Base-by-base conservation (phyloP, 2,797 vertebrate genomes). In the Arrhamphus sclerolepis region DNA sequence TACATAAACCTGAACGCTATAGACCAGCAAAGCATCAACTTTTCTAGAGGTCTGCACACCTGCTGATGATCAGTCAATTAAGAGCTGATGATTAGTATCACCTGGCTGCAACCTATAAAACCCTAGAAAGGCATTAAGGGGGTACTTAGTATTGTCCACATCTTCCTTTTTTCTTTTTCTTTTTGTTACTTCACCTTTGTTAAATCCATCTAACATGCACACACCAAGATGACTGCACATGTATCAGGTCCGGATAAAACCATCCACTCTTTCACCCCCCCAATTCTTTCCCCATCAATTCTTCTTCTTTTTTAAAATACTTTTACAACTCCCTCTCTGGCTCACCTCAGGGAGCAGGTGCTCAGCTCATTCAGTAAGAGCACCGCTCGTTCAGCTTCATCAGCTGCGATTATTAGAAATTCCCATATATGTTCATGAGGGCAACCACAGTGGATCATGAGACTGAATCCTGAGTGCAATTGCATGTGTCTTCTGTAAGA, bases 281-380 rank as follows among this genome's bases (percentile, higher is more conserved):
- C 29, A 13, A n/a, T 31, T 16, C 22, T 48, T 80, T 78, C 64
- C 64, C 63, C 68, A 52, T 66, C 58, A 4, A 1, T 47, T 39
- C 56, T 16, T 61, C 26, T 42, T 26, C 48, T 18, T 2, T 22
- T 38, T 1, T 14, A 14, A 13, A 38, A 16, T 38, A 29, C 16
- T 50, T 22, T 8, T 54, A 48, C 4, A 24, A 40, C 65, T 73
- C 52, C n/a, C 55, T 55, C 55, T 11, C 20, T 4, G 51, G 70
- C 40, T 81, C 72, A 72, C 70, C 77, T 82, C 83, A 43, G 31
- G 40, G 61, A 84, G 65, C 86, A 89, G 87, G 87, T 89, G 86
- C 81, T 86, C 66, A 50, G 65, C 85, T 82, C 81, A 68, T 88
- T 86, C 56, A 14, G 3, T 7, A 24, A 18, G 56, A 44, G 56